These are phyloP conservation scores for Apistogramma diplotaenia DNA, from an alignment of 2,113 vertebrate species.

Conservation along the genomic window DNA sequence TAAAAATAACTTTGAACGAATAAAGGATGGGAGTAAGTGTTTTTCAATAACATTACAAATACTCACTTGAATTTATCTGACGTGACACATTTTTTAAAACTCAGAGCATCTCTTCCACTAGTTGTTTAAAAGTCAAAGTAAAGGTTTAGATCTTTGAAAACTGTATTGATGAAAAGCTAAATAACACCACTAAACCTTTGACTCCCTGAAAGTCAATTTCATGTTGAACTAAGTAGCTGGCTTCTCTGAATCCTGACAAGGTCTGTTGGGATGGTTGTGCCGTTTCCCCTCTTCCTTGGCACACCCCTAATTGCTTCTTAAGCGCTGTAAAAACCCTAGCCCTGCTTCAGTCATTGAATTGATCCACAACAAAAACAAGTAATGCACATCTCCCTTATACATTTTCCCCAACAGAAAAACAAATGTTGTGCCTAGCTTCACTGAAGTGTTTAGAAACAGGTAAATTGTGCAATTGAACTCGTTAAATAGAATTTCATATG, in stretches of 20 bases:
- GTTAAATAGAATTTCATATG: neutral
- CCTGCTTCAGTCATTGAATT: constrained; percentile 47
- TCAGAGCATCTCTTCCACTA: neutral
- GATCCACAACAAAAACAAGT: constrained; percentile 50
- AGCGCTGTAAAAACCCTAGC: constrained; percentile 35
- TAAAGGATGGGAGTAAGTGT: neutral
- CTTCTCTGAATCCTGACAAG: neutral
- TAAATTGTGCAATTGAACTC: neutral
- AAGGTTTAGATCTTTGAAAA: constrained; percentile 34
- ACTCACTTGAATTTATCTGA: neutral
- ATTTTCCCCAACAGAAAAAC: constrained; percentile 1
- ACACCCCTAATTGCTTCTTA: constrained; percentile 52
- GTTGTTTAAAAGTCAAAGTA: constrained; percentile 8
- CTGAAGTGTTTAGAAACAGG: neutral
- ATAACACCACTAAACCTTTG: constrained; percentile 15
- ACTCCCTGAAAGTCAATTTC: constrained; percentile 28
- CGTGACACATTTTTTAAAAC: neutral
- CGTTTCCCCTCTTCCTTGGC: constrained; percentile 1
- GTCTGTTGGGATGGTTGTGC: neutral
- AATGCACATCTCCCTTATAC: constrained; percentile 30
- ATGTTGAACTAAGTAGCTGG: constrained; percentile 16
- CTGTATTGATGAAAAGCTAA: constrained; percentile 34
- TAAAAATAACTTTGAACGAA: neutral
- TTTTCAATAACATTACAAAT: constrained; percentile 14
- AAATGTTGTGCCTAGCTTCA: neutral